Percentiles rank a stretch among this genome's conserved stretches.
Evolutionary conservation across 2,888 invertebrate species (phyloP).

Genomic region (Xestobium rufovillosum): DNA sequence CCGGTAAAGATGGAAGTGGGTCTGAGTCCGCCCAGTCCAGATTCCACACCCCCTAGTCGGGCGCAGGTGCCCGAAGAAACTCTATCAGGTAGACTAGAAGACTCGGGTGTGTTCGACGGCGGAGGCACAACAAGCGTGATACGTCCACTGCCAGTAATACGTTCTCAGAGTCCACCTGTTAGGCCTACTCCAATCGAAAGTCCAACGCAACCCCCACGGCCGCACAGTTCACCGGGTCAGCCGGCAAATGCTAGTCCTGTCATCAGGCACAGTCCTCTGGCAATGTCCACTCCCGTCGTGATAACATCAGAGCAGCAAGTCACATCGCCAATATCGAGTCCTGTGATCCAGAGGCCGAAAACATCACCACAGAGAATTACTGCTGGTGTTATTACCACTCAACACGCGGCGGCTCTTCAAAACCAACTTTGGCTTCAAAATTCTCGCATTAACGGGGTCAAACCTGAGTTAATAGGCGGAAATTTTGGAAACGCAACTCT

Average conservation of each 20-base stretch:
- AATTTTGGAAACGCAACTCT: constrained; percentile 31
- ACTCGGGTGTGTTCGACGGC: constrained; percentile 50
- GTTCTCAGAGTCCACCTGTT: constrained; percentile 40
- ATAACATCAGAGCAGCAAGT: background rate
- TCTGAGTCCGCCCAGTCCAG: constrained; percentile 51
- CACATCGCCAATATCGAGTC: constrained; percentile 20
- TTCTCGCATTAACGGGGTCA: constrained; percentile 64
- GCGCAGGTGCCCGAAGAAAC: constrained; percentile 38
- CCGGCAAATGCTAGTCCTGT: constrained; percentile 39
- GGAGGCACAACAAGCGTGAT: constrained; percentile 39
- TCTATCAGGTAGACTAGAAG: constrained; percentile 44
- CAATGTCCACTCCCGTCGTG: too few species aligned
- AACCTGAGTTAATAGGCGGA: constrained; percentile 74
- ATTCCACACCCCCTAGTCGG: constrained; percentile 46
- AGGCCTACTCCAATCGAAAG: constrained; percentile 37
- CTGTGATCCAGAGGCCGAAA: constrained; percentile 34
- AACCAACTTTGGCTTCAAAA: constrained; percentile 40
- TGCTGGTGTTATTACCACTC: constrained; percentile 38
- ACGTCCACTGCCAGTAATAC: constrained; percentile 33
- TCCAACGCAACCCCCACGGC: constrained; percentile 39
- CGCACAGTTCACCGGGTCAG: constrained; percentile 42
- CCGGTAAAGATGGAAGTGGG: constrained; percentile 64
- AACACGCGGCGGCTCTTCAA: constrained; percentile 32
- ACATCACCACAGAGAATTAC: constrained; percentile 35
- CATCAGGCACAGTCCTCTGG: constrained; percentile 36